These are phyloP conservation scores for Oreonectes daqikongensis DNA, from an alignment of 2,797 vertebrate genomes.

Conservation along the genomic window DNA sequence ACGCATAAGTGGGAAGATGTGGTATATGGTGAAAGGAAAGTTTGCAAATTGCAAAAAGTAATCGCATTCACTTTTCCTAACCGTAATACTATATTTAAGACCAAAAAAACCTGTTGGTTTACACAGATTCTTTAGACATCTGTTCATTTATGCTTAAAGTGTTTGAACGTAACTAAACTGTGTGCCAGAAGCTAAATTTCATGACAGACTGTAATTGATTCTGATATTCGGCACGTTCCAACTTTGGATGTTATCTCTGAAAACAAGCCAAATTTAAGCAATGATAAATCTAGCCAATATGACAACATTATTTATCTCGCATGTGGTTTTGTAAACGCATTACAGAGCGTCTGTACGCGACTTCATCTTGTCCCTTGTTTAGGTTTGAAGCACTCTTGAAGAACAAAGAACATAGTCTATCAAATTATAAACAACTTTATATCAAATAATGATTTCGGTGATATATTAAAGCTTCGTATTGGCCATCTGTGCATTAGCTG, in stretches of 20 bases:
- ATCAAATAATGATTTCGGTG: slow-evolving; percentile 2
- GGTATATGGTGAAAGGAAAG: neutral
- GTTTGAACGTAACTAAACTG: neutral
- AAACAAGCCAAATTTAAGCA: slow-evolving; percentile 21
- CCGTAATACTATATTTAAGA: neutral
- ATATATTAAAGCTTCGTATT: neutral
- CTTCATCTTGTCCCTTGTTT: neutral
- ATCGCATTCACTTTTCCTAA: neutral
- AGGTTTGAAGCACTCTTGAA: slow-evolving; percentile 11
- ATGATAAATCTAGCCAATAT: slow-evolving; percentile 8
- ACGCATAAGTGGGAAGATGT: neutral
- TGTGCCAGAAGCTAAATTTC: neutral
- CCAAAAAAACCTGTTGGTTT: slow-evolving; percentile 1
- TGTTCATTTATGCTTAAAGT: neutral
- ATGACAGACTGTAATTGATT: slow-evolving; percentile 7
- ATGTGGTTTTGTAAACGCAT: slow-evolving; percentile 16
- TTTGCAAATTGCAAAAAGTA: neutral
- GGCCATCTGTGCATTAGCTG: slow-evolving; percentile 17
- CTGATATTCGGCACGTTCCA: slow-evolving; percentile 15
- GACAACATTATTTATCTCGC: slow-evolving; percentile 3
- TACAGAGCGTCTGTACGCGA: neutral
- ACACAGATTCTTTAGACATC: neutral
- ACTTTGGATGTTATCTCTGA: slow-evolving; percentile 3
- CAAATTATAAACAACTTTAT: neutral
- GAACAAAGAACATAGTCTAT: neutral